Percentiles rank a stretch among this genome's conserved stretches.
Conservation (phyloP, 2,888 invertebrate species). For the Trachelus stipa region DNA sequence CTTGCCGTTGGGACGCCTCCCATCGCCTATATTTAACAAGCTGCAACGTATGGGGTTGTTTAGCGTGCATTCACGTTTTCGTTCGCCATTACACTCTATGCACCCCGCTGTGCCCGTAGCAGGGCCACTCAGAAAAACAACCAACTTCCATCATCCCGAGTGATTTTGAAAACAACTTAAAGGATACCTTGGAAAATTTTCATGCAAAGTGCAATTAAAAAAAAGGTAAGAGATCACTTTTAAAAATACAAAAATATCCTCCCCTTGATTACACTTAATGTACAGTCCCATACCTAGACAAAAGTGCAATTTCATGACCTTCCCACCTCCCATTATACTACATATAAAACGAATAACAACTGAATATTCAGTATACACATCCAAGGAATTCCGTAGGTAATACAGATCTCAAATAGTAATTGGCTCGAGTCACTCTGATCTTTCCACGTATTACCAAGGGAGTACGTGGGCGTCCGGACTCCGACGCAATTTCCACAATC, state of each 20-base stretch:
- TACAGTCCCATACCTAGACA: not conserved
- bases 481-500: not conserved
- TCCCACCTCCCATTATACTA: not conserved
- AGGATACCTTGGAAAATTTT: not conserved
- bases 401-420: not conserved
- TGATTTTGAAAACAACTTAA: not conserved
- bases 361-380: not conserved
- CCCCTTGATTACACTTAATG: not conserved
- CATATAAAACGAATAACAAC: not conserved
- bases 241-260: not conserved
- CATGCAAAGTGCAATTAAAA: not conserved
- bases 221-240: not conserved
- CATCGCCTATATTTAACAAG: conserved; percentile 41
- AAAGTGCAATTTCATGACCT: not conserved
- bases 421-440: not conserved
- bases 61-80: not conserved
- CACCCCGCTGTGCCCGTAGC: not conserved
- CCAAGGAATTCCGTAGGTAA: not conserved
- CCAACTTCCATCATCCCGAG: not conserved
- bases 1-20: conserved; percentile 32
- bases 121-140: not conserved
- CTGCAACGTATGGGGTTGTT: conserved; percentile 17
- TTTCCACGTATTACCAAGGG: not conserved
- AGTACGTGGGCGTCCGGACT: not conserved
- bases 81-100: not conserved